Percentiles rank a stretch among this genome's conserved stretches.
Evolutionary conservation across 2,888 invertebrate genomes (phyloP).

Genomic region (Drosophila merina): DNA sequence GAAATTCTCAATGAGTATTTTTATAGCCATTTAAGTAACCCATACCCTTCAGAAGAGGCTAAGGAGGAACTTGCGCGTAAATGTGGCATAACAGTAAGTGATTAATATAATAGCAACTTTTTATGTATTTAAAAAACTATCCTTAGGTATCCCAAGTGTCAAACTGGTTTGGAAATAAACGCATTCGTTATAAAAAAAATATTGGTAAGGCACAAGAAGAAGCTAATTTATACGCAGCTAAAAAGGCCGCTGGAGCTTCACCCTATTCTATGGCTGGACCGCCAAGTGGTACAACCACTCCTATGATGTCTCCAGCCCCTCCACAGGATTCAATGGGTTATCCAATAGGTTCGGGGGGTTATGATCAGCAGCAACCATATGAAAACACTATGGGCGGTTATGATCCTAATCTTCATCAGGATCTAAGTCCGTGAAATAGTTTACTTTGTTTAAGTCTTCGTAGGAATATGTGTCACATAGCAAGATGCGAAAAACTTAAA

Average conservation of each 20-base stretch:
- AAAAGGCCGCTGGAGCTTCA: slow-evolving; percentile 97
- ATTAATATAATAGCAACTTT: not conserved
- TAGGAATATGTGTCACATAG: too few relatives aligned
- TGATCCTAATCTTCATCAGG: slow-evolving; percentile 95
- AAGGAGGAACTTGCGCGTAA: slow-evolving; percentile 99
- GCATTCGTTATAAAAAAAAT: slow-evolving; percentile 99
- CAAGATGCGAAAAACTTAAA: too few relatives aligned
- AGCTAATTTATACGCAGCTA: slow-evolving; percentile 99
- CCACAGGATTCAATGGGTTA: slow-evolving; percentile 97
- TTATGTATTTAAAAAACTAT: not conserved
- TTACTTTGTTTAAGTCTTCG: not conserved
- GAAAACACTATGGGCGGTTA: slow-evolving; percentile 96
- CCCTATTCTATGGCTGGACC: slow-evolving; percentile 95
- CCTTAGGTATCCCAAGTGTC: slow-evolving; percentile 90
- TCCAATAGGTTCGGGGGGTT: slow-evolving; percentile 95
- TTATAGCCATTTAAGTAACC: slow-evolving; percentile 99
- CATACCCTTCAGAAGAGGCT: slow-evolving; percentile 99
- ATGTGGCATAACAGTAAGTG: slow-evolving; percentile 97
- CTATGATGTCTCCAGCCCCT: slow-evolving; percentile 97
- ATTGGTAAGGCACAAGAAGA: slow-evolving; percentile 99
- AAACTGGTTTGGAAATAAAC: slow-evolving; percentile 99
- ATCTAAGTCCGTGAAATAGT: slow-evolving; percentile 87
- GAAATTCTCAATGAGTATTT: slow-evolving; percentile 99
- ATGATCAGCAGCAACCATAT: slow-evolving; percentile 94
- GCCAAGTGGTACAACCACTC: slow-evolving; percentile 95